Evolutionary conservation across 2,888 invertebrate species (phyloP).

Genomic region (Dolomedes plantarius): DNA sequence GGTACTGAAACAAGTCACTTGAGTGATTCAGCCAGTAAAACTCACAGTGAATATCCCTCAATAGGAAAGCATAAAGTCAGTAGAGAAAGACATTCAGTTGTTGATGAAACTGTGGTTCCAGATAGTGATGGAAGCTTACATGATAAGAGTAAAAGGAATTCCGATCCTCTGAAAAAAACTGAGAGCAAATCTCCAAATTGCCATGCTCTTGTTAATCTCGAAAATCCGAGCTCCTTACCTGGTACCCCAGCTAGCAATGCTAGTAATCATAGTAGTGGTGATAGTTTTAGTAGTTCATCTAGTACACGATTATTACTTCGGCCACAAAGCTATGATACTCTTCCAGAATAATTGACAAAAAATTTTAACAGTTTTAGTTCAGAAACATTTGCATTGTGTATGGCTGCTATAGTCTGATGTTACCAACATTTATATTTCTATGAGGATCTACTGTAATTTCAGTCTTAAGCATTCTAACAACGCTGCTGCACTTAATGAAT

Average conservation of each 20-base stretch:
- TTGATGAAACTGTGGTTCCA: neutral
- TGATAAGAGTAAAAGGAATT: conserved; percentile 46
- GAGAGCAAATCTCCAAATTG: conserved; percentile 39
- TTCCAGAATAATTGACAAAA: conserved; percentile 47
- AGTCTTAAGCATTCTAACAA: neutral
- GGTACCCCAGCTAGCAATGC: conserved; percentile 74
- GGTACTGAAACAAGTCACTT: conserved; percentile 30
- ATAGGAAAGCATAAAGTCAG: conserved; percentile 42
- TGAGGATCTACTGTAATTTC: neutral
- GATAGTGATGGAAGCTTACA: neutral
- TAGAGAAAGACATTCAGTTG: conserved; percentile 32
- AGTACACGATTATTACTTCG: conserved; percentile 85
- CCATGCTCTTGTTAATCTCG: conserved; percentile 45
- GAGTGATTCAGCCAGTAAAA: conserved; percentile 26
- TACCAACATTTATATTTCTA: neutral
- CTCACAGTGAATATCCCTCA: conserved; percentile 16
- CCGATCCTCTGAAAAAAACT: conserved; percentile 28
- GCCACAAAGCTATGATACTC: conserved; percentile 68
- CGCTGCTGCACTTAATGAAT: too few relatives aligned
- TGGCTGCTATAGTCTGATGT: neutral
- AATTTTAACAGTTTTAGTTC: neutral
- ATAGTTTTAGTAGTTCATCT: conserved; percentile 88
- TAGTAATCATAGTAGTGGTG: conserved; percentile 85
- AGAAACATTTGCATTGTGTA: neutral
- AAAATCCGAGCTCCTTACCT: conserved; percentile 61